Percentiles rank a stretch among this genome's conserved stretches.
phyloP scores from a whole-genome alignment of 2,113 vertebrate genomes.

The Solenodon paradoxus region DNA sequence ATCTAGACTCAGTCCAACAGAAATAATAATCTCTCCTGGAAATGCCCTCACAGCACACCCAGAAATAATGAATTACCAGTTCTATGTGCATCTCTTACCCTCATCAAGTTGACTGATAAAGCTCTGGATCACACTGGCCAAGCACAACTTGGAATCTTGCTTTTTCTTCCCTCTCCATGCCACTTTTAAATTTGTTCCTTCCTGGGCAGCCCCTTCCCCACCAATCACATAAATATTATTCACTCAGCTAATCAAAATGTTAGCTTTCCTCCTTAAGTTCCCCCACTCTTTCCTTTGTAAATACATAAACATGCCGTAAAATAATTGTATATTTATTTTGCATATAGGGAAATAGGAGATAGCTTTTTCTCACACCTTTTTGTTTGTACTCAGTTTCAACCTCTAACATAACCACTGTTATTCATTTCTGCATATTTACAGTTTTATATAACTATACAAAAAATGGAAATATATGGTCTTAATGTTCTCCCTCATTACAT shows the following conservation, averaged over 20 bases:
- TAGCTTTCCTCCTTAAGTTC: not conserved
- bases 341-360: not conserved
- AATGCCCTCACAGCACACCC: not conserved
- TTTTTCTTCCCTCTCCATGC: rapidly evolving
- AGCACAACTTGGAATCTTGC: rapidly evolving
- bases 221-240: too few relatives aligned
- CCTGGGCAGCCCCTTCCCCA: rapidly evolving
- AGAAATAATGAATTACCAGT: not conserved
- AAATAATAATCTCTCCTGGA: not conserved
- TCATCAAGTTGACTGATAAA: not conserved
- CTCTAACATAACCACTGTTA: not conserved
- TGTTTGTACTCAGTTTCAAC: rapidly evolving
- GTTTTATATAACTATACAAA: not conserved
- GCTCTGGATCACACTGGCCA: not conserved
- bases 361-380: rapidly evolving
- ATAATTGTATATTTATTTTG: not conserved
- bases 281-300: not conserved
- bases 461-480: not conserved
- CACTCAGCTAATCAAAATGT: not conserved
- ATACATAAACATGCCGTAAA: not conserved
- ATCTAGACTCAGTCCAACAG: not conserved
- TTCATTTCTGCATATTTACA: not conserved
- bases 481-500: not conserved
- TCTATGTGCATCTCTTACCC: not conserved
- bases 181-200: not conserved